Base-by-base conservation (phyloP, 2,797 vertebrate genomes). In the Anabas testudineus region DNA sequence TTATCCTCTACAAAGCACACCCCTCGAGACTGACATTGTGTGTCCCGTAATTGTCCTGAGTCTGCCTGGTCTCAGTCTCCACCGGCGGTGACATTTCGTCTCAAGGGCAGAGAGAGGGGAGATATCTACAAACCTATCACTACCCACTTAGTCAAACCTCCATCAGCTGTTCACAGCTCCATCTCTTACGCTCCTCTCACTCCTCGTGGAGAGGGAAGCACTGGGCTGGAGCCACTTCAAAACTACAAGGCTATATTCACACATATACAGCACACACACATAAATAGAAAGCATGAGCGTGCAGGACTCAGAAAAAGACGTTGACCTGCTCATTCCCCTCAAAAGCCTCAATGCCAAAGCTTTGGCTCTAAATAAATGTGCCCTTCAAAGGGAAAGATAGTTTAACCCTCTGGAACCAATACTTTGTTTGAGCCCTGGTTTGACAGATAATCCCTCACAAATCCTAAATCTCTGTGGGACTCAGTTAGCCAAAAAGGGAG, bases 401-500 rank as follows among this genome's bases (percentile, higher is more conserved):
- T 80, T 84, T 80, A 88, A 83, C 84, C 76, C 83, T 84, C 73
- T 77, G 73, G 83, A 88, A 86, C 63, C 62, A 64, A 72, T 59
- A 71, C 82, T 90, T 91, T 91, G 85, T 90, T 88, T 80, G 67
- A 86, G 77, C 53, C 57, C 55, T 22, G 65, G 54, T 82, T 84
- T 80, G 71, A 86, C 77, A 58, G 74, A 84, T 89, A 90, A 91
- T 91, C 86, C 86, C 61, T 59, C 70, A 43, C 66, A 87, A 91
- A 92, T 87, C 90, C 82, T 1, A 72, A 79, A 87, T 89, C 87
- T 89, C 88, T 65, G 71, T 58, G 73, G 81, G 76, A 85, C 78
- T 87, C 78, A 74, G 48, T 79, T 67, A 71, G 54, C 62, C 76
- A 86, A 86, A 89, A 81, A 76, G 64, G 80, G 67, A 76, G 76